Percentiles rank a stretch among this genome's conserved stretches.
Evolutionary conservation across 2,888 invertebrate species (phyloP).

Genomic region (Synergus gifuensis): DNA sequence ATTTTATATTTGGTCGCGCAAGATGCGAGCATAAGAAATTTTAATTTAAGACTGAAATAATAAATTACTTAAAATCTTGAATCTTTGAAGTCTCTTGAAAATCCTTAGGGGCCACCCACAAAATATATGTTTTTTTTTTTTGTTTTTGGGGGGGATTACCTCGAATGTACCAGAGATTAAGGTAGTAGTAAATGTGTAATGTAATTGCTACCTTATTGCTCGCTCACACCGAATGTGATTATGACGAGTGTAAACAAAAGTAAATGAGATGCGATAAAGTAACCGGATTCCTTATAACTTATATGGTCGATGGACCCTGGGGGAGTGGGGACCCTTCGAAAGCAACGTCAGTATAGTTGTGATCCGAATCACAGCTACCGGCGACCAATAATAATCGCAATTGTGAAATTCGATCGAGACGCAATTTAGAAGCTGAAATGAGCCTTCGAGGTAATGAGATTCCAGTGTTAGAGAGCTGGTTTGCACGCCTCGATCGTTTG

Average conservation of each 20-base stretch:
- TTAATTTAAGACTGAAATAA: too few species aligned
- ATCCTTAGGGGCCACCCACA: too few species aligned
- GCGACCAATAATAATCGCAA: constrained; percentile 66
- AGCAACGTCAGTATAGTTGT: background rate
- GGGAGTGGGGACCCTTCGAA: constrained; percentile 16
- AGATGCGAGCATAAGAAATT: background rate
- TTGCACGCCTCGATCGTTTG: constrained; percentile 69
- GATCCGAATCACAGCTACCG: constrained; percentile 42
- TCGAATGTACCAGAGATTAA: too few species aligned
- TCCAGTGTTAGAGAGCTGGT: constrained; percentile 45
- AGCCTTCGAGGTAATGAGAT: constrained; percentile 71
- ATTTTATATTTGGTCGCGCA: background rate
- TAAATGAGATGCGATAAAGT: constrained; percentile 60
- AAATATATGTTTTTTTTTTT: too few species aligned
- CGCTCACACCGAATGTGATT: constrained; percentile 53
- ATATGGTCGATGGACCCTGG: background rate
- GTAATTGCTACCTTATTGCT: background rate
- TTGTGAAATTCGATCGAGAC: constrained; percentile 73
- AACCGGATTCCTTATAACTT: constrained; percentile 64
- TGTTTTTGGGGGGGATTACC: too few species aligned
- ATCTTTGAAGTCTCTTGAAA: too few species aligned
- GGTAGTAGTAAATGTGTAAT: background rate
- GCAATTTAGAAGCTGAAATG: constrained; percentile 72
- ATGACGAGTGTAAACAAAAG: constrained; percentile 63
- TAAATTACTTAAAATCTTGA: too few species aligned